phyloP scores from a whole-genome alignment of 2,888 invertebrate genomes.

The Minunthozetes semirufus region DNA sequence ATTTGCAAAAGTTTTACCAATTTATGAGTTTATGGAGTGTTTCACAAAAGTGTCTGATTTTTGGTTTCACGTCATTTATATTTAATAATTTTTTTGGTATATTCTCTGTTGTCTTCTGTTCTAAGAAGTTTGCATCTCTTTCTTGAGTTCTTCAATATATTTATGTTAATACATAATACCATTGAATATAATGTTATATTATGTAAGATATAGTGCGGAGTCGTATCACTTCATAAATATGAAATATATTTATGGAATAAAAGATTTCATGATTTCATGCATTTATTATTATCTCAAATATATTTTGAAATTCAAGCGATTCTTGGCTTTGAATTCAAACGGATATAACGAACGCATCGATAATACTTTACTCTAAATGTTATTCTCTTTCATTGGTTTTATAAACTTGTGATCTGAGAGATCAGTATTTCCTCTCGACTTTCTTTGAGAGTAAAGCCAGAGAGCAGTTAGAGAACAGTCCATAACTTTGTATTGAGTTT shows the following conservation, averaged over 20 bases:
- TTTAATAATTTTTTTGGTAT: background rate
- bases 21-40: background rate
- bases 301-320: background rate
- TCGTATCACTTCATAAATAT: constrained; percentile 3
- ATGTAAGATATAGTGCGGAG: background rate
- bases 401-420: too few species aligned
- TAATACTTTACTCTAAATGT: too few species aligned
- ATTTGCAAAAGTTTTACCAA: background rate
- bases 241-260: constrained; percentile 11
- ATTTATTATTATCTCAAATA: background rate
- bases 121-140: background rate
- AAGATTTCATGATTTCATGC: constrained; percentile 11
- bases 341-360: too few species aligned
- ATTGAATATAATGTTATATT: background rate
- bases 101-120: background rate
- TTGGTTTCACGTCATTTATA: constrained; percentile 6
- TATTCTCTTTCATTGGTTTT: too few species aligned
- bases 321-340: too few species aligned
- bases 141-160: background rate
- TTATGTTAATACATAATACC: constrained; percentile 2
- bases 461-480: too few species aligned
- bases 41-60: background rate
- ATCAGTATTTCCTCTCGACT: too few species aligned
- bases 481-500: too few species aligned
- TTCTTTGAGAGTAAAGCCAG: too few species aligned